Percentiles rank a stretch among this genome's conserved stretches.
Conservation (phyloP, 2,888 invertebrate species). For the Encarsia formosa region DNA sequence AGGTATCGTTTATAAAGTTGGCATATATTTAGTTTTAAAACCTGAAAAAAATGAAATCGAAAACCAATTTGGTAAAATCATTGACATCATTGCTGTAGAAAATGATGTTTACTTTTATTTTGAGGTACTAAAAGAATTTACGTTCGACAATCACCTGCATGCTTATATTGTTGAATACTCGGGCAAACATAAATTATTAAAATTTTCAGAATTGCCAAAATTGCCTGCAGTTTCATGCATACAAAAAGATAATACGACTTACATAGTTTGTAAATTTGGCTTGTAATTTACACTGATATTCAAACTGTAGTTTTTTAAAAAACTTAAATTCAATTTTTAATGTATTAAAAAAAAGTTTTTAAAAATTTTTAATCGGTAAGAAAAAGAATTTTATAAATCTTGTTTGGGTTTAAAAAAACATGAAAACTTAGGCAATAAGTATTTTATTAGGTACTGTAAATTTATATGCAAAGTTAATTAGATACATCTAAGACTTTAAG, state of each 20-base stretch:
- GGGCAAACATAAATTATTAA: not conserved
- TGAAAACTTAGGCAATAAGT: no score
- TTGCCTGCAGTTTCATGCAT: not conserved
- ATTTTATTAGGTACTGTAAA: no score
- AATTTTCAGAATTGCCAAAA: not conserved
- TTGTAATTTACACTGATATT: no score
- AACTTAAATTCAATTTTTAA: no score
- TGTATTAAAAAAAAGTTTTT: no score
- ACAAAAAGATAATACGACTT: not conserved
- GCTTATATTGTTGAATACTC: not conserved
- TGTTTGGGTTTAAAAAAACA: no score
- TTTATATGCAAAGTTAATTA: no score
- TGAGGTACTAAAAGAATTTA: not conserved
- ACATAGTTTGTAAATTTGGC: not conserved
- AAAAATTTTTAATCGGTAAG: no score
- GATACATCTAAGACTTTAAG: no score
- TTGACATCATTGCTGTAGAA: not conserved
- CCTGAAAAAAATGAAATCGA: not conserved
- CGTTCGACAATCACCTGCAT: not conserved
- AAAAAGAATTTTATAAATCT: no score
- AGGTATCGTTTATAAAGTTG: not conserved
- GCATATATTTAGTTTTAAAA: not conserved
- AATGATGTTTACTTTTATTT: not conserved
- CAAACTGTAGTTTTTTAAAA: no score
- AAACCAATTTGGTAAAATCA: not conserved